A percentile compares a stretch with the other conserved stretches of the same genome.
phyloP scores from a whole-genome alignment of 2,113 vertebrate genomes.

The Pituophis catenifer region DNA sequence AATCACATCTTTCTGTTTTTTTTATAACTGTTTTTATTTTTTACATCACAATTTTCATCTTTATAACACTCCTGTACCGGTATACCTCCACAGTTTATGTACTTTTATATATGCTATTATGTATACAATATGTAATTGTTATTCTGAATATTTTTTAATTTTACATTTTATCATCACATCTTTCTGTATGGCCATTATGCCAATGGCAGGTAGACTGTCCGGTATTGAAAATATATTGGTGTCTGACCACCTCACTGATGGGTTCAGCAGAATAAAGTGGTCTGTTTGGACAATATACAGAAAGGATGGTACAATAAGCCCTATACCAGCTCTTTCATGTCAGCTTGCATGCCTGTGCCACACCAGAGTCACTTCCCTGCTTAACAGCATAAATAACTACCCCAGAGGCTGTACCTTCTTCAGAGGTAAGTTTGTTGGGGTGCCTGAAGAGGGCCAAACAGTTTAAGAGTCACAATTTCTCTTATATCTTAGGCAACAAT shows the following conservation, averaged over 20 bases:
- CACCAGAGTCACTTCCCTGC: neutral
- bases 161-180: neutral
- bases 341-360: neutral
- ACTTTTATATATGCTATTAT: too few relatives aligned
- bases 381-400: neutral
- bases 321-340: neutral
- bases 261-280: neutral
- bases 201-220: neutral
- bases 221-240: neutral
- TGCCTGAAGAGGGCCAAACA: neutral
- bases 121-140: too few relatives aligned
- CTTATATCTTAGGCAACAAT: neutral
- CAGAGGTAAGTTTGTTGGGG: neutral
- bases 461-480: neutral
- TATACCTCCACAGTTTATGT: too few relatives aligned
- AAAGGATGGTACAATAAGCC: neutral
- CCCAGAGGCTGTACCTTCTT: neutral
- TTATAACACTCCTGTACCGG: too few relatives aligned
- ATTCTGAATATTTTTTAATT: too few relatives aligned
- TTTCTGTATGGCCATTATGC: neutral
- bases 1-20: neutral
- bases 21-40: too few relatives aligned
- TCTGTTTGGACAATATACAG: neutral
- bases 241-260: neutral
- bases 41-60: too few relatives aligned